Percentiles rank a stretch among this genome's conserved stretches.
phyloP scores from a whole-genome alignment of 2,888 invertebrate species.

The Drosophila kokeensis region DNA sequence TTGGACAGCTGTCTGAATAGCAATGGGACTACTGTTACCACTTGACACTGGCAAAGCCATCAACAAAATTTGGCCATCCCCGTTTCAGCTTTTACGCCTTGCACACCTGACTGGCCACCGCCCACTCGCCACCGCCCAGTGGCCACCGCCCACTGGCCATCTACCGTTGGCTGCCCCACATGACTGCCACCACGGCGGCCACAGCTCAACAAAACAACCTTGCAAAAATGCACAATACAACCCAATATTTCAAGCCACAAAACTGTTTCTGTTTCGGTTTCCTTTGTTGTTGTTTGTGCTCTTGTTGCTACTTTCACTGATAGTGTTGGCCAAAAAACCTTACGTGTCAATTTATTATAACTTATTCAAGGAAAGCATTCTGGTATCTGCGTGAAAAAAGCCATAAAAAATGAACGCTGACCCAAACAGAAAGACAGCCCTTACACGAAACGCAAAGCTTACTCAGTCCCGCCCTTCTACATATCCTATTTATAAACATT shows the following conservation, averaged over 20 bases:
- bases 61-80: conserved; percentile 39
- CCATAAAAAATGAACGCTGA: conserved; percentile 61
- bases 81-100: conserved; percentile 19
- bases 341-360: conserved; percentile 80
- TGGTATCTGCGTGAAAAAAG: conserved; percentile 73
- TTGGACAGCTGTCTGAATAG: conserved; percentile 20
- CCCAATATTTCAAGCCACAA: conserved; percentile 67
- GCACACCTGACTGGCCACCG: conserved; percentile 6
- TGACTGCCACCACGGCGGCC: not conserved
- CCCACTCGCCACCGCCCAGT: not conserved
- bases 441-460: not conserved
- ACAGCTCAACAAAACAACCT: conserved; percentile 47
- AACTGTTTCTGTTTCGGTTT: conserved; percentile 38
- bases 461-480: not conserved
- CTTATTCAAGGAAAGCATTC: conserved; percentile 70
- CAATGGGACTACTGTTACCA: conserved; percentile 2
- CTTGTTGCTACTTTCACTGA: conserved; percentile 47
- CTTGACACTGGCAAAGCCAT: conserved; percentile 41
- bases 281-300: conserved; percentile 10
- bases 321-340: conserved; percentile 69
- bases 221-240: conserved; percentile 64
- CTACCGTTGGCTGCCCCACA: not conserved
- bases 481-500: not conserved
- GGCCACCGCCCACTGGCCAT: not conserved
- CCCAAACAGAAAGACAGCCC: conserved; percentile 17